Evolutionary conservation across 2,797 vertebrate species (phyloP).

Genomic region (Platalea minor): DNA sequence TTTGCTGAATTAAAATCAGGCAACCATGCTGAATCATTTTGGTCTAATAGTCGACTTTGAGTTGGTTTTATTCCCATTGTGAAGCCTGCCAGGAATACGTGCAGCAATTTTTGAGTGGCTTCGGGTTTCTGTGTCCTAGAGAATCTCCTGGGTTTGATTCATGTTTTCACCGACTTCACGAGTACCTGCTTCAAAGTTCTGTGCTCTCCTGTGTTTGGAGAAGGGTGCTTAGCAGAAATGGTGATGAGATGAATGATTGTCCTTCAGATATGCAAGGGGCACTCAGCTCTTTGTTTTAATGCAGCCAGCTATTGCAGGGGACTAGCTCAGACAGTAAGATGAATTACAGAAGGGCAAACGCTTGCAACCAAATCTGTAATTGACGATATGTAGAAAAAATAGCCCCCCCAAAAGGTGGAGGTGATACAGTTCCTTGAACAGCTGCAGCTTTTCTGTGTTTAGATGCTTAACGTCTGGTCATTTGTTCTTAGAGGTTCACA

Average conservation of each 20-base stretch:
- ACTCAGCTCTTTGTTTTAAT: neutral
- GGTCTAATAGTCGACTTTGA: neutral
- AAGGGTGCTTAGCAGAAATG: neutral
- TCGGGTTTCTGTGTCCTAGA: neutral
- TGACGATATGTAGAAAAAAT: neutral
- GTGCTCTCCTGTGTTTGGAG: neutral
- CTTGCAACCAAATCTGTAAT: neutral
- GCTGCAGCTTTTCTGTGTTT: neutral
- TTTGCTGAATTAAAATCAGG: neutral
- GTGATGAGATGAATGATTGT: neutral
- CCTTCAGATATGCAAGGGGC: neutral
- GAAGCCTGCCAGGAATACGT: neutral
- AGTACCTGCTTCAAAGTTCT: neutral
- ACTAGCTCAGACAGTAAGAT: neutral
- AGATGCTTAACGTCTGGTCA: neutral
- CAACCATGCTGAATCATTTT: neutral
- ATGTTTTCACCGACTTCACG: neutral
- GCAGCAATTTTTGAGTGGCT: neutral
- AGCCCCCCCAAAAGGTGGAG: neutral
- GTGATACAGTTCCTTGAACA: neutral
- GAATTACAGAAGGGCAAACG: neutral
- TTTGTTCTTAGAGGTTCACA: neutral
- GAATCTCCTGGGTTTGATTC: neutral
- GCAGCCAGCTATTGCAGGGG: neutral
- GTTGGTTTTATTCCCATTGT: neutral